These are phyloP conservation scores for Archips xylosteana DNA, from an alignment of 2,888 invertebrate species.

Conservation along the genomic window DNA sequence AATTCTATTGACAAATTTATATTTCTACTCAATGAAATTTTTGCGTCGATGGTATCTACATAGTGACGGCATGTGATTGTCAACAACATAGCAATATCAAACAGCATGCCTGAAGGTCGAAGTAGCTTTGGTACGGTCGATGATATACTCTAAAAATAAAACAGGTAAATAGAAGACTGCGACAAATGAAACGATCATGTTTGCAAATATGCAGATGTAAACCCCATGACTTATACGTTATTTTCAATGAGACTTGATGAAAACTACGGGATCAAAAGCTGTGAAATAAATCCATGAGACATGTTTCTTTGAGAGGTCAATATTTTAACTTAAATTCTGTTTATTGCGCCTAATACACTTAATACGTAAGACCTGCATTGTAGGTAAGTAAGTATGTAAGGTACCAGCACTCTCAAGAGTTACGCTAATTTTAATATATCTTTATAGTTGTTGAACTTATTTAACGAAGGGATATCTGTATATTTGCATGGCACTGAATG, in stretches of 20 bases:
- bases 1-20: constrained; percentile 71
- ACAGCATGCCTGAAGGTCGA: constrained; percentile 47
- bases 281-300: neutral
- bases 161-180: constrained; percentile 43
- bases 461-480: constrained; percentile 42
- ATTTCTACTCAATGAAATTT: constrained; percentile 47
- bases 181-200: constrained; percentile 38
- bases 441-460: neutral
- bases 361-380: neutral
- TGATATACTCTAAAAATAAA: constrained; percentile 46
- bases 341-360: neutral
- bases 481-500: constrained; percentile 41
- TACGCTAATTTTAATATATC: neutral
- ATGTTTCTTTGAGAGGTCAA: neutral
- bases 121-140: constrained; percentile 43
- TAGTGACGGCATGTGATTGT: constrained; percentile 46
- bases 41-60: constrained; percentile 44
- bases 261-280: neutral
- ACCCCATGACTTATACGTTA: neutral
- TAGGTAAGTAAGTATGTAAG: too few relatives aligned
- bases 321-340: neutral
- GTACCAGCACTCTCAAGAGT: neutral
- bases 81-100: constrained; percentile 44
- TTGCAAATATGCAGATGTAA: constrained; percentile 52
- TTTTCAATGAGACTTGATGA: neutral